Evolutionary conservation across 2,888 invertebrate genomes (phyloP).

Genomic region (Brachyopa scutellaris): DNA sequence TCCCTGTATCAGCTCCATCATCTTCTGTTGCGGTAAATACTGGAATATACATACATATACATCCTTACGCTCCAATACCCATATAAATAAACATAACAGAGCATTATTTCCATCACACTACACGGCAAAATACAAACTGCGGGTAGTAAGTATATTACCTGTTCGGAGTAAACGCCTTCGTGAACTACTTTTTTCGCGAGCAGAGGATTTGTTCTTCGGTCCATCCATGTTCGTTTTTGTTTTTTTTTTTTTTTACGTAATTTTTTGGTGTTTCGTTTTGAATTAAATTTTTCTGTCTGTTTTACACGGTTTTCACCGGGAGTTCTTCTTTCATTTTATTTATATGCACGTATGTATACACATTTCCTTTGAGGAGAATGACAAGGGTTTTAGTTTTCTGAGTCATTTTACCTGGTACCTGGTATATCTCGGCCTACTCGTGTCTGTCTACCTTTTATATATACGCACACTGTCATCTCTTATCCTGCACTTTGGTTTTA

Average conservation of each 20-base stretch:
- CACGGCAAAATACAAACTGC: too few relatives aligned
- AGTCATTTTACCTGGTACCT: too few relatives aligned
- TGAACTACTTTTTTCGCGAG: constrained; percentile 55
- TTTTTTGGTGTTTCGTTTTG: not conserved
- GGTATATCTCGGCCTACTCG: constrained; percentile 21
- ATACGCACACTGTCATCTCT: not conserved
- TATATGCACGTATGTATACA: too few relatives aligned
- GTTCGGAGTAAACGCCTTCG: constrained; percentile 52
- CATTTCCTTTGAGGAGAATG: constrained; percentile 1
- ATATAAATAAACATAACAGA: too few relatives aligned
- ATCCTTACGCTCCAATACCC: too few relatives aligned
- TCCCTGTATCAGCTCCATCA: constrained; percentile 35
- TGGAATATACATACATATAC: too few relatives aligned
- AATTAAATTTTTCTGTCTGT: not conserved
- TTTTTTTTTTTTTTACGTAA: not conserved
- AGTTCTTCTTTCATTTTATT: constrained; percentile 1
- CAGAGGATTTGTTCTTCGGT: constrained; percentile 10
- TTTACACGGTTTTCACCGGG: constrained; percentile 13
- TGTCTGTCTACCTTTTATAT: constrained; percentile 13
- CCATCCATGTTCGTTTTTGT: constrained; percentile 2
- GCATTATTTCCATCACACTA: too few relatives aligned
- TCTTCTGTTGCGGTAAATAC: constrained; percentile 40
- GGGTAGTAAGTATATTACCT: constrained; percentile 36
- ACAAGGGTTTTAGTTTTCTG: constrained; percentile 17
- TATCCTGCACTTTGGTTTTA: constrained; percentile 14